phyloP scores from a whole-genome alignment of 2,113 vertebrate species.

The Holacanthus passer region DNA sequence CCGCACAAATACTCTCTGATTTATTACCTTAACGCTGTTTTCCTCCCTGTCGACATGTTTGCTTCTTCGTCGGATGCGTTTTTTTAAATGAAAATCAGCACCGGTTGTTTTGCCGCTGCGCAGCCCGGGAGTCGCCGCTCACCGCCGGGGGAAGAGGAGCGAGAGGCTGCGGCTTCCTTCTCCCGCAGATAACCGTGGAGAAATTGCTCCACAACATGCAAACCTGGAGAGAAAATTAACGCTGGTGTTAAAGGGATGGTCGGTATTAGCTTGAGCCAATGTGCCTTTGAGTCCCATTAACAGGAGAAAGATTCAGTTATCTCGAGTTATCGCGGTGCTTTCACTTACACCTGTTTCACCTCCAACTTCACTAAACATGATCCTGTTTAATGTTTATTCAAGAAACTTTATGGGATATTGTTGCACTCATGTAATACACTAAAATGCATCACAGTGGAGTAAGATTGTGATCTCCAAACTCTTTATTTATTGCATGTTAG shows the following conservation, averaged over 20 bases:
- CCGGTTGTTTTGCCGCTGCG: not conserved
- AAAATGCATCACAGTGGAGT: no score
- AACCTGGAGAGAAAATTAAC: not conserved
- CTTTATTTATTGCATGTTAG: not conserved
- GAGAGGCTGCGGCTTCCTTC: conserved; percentile 49
- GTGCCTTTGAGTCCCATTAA: not conserved
- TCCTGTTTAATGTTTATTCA: no score
- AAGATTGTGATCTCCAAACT: no score
- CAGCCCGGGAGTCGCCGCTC: conserved; percentile 20
- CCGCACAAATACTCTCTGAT: not conserved
- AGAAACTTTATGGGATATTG: not conserved
- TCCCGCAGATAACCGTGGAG: conserved; percentile 27
- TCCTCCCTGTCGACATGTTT: conserved; percentile 47
- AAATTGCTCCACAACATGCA: conserved; percentile 26
- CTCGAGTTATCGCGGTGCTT: conserved; percentile 16
- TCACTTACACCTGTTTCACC: not conserved
- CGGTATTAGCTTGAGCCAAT: not conserved
- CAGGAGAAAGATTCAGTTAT: not conserved
- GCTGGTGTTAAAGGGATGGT: not conserved
- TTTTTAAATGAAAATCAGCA: not conserved
- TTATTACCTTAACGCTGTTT: conserved; percentile 60
- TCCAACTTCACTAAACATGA: not conserved
- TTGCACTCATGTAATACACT: not conserved
- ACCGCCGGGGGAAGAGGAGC: not conserved
- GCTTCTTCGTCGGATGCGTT: conserved; percentile 40